Evolutionary conservation across 2,888 invertebrate genomes (phyloP).

Genomic region (Mesochorus sp.): DNA sequence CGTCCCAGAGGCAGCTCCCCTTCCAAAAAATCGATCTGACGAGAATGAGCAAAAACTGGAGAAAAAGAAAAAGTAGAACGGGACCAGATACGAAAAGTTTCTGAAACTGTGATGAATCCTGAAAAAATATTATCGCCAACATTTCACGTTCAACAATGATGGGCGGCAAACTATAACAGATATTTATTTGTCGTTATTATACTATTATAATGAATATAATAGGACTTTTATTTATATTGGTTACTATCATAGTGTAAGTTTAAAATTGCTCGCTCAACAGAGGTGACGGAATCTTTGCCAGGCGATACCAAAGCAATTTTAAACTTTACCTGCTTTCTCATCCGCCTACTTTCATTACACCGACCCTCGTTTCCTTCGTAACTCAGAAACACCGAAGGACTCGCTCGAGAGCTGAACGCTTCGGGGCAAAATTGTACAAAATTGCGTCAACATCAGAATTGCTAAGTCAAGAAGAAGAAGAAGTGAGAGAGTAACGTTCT

Average conservation of each 20-base stretch:
- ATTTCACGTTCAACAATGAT: too few relatives aligned
- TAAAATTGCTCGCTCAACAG: slow-evolving; percentile 3
- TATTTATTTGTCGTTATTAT: too few relatives aligned
- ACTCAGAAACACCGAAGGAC: not conserved
- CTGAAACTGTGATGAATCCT: not conserved
- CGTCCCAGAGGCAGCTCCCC: not conserved
- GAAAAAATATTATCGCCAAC: not conserved
- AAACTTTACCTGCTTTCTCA: slow-evolving; percentile 20
- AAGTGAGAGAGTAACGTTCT: not conserved
- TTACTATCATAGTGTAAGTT: not conserved
- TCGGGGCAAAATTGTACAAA: slow-evolving; percentile 6
- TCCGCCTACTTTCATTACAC: slow-evolving; percentile 9
- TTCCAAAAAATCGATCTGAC: not conserved
- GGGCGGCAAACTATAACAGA: too few relatives aligned
- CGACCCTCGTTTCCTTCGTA: slow-evolving; percentile 1
- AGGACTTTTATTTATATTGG: not conserved
- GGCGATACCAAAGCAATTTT: slow-evolving; percentile 23
- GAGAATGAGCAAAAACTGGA: not conserved
- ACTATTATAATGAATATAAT: too few relatives aligned
- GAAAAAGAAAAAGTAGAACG: not conserved
- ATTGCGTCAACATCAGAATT: slow-evolving; percentile 32
- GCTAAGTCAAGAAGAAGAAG: slow-evolving; percentile 15
- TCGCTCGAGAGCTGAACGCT: not conserved
- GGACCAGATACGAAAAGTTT: not conserved
- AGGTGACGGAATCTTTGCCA: not conserved